phyloP scores from a whole-genome alignment of 2,888 invertebrate species.

The Melitaea athalia region DNA sequence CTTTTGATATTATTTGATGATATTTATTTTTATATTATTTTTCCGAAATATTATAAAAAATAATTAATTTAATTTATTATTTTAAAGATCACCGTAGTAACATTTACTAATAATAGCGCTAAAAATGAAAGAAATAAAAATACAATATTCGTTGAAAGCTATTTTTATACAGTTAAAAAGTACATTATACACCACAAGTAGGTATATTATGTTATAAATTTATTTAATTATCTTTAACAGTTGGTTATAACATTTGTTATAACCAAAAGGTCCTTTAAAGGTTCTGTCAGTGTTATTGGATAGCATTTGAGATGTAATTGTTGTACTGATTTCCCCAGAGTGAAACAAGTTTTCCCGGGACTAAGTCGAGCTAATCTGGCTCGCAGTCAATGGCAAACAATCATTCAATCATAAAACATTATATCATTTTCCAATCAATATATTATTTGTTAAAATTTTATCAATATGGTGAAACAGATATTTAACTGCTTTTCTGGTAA shows the following conservation, averaged over 20 bases:
- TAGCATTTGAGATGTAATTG: slow-evolving; percentile 76
- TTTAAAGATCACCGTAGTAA: too few relatives aligned
- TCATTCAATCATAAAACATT: slow-evolving; percentile 43
- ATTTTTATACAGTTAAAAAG: too few relatives aligned
- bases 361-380: slow-evolving; percentile 55
- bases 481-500: not conserved
- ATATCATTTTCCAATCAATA: slow-evolving; percentile 20
- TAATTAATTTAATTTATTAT: too few relatives aligned
- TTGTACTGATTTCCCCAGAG: slow-evolving; percentile 78
- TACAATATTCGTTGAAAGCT: too few relatives aligned
- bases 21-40: too few relatives aligned
- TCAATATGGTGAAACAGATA: not conserved
- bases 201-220: not conserved
- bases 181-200: too few relatives aligned
- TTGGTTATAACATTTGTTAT: slow-evolving; percentile 48
- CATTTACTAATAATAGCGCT: too few relatives aligned
- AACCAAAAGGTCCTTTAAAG: slow-evolving; percentile 53
- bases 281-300: slow-evolving; percentile 68
- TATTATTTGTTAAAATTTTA: not conserved
- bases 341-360: slow-evolving; percentile 57
- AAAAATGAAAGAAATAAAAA: too few relatives aligned
- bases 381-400: slow-evolving; percentile 56
- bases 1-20: too few relatives aligned
- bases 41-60: too few relatives aligned
- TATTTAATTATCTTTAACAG: slow-evolving; percentile 3